These are phyloP conservation scores for Adelges cooleyi DNA, from an alignment of 1,140 invertebrate species.

Conservation along the genomic window DNA sequence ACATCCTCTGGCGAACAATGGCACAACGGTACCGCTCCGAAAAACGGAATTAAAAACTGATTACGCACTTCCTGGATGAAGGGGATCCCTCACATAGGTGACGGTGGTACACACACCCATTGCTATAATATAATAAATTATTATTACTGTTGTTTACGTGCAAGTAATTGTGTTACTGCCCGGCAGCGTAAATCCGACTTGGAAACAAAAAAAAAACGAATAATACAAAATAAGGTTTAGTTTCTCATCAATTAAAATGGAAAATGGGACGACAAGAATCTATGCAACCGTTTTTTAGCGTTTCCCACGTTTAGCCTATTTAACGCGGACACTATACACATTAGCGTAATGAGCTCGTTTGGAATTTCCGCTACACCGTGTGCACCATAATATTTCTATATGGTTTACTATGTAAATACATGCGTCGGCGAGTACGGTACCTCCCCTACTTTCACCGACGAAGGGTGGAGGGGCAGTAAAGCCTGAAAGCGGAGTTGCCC, in stretches of 20 bases:
- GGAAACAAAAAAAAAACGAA: background rate
- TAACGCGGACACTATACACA: background rate
- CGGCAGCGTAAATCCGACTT: background rate
- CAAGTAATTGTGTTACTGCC: background rate
- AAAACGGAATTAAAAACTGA: background rate
- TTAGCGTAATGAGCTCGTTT: too few relatives aligned
- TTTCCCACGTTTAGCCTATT: conserved; percentile 21
- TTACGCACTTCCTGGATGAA: conserved; percentile 5
- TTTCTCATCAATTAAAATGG: background rate
- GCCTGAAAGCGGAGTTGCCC: too few relatives aligned
- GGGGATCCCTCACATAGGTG: background rate
- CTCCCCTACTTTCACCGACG: too few relatives aligned
- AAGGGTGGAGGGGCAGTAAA: too few relatives aligned
- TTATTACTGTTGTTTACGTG: background rate
- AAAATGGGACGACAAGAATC: background rate
- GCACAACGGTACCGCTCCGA: background rate
- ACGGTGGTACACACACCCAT: conserved; percentile 3
- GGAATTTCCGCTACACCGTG: too few relatives aligned
- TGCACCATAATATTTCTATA: too few relatives aligned
- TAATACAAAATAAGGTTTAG: background rate
- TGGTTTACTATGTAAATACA: too few relatives aligned
- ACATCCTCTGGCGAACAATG: conserved; percentile 23
- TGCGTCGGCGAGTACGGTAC: too few relatives aligned
- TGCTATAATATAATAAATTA: background rate
- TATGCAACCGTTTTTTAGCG: background rate